Conservation (phyloP, 2,797 vertebrate species). For the Amphiprion clarkii region DNA sequence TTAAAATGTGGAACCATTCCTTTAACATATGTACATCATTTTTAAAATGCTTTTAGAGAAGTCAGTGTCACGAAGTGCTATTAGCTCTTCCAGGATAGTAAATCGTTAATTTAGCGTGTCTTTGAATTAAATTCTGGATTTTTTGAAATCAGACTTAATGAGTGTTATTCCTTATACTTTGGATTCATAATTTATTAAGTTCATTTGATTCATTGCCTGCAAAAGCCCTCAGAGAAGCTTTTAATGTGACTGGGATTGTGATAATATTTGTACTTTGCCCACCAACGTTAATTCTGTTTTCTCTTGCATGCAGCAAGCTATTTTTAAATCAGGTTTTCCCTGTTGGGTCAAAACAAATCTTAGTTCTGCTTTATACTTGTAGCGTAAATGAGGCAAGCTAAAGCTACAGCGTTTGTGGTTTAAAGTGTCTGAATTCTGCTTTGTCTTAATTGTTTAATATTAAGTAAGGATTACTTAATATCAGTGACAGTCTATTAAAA, state of each 20-base stretch:
- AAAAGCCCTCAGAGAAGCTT: background rate
- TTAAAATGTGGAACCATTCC: background rate
- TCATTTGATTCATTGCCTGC: background rate
- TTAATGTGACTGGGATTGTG: background rate
- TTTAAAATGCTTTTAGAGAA: background rate
- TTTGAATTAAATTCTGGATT: background rate
- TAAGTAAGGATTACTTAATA: background rate
- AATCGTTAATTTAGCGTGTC: background rate
- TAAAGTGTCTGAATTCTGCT: slow-evolving; percentile 9
- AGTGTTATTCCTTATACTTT: slow-evolving; percentile 12
- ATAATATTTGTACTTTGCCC: slow-evolving; percentile 13
- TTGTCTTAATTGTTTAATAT: slow-evolving; percentile 9
- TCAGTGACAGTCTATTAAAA: background rate
- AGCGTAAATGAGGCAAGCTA: slow-evolving; percentile 29
- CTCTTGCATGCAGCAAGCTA: slow-evolving; percentile 19
- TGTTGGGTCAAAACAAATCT: slow-evolving; percentile 12
- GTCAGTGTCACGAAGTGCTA: background rate
- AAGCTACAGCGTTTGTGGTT: background rate
- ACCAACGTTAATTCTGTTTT: slow-evolving; percentile 9
- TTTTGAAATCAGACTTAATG: slow-evolving; percentile 26
- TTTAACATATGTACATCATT: background rate
- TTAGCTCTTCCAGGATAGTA: background rate
- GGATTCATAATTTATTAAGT: background rate
- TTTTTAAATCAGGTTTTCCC: slow-evolving; percentile 46
- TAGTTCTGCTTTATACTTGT: slow-evolving; percentile 61